Percentiles rank a stretch among this genome's conserved stretches.
phyloP scores from a whole-genome alignment of 2,888 invertebrate species.

The Tachina lurida region DNA sequence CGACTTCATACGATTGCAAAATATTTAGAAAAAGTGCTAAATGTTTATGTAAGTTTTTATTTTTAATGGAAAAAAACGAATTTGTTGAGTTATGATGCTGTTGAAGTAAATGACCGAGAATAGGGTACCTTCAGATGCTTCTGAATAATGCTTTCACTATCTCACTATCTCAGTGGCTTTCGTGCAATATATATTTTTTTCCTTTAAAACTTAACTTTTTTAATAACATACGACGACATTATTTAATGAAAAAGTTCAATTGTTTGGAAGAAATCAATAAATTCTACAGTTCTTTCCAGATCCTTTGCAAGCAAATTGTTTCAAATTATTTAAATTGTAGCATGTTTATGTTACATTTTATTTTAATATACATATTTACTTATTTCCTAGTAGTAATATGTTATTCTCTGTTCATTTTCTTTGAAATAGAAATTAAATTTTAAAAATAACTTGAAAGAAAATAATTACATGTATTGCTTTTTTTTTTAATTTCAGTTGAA shows the following conservation, averaged over 20 bases:
- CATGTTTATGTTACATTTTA: neutral
- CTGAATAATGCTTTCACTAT: neutral
- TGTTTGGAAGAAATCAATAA: constrained; percentile 90
- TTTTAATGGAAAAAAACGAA: too few species aligned
- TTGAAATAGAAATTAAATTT: too few species aligned
- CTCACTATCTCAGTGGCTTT: neutral
- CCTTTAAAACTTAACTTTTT: constrained; percentile 16
- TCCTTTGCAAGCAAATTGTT: constrained; percentile 85
- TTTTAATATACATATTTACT: neutral
- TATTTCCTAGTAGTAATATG: constrained; percentile 83
- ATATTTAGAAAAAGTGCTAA: too few species aligned
- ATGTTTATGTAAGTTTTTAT: too few species aligned
- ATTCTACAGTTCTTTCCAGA: constrained; percentile 81
- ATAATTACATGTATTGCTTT: constrained; percentile 29
- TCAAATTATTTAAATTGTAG: neutral
- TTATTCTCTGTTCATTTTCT: neutral
- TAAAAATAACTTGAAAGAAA: neutral
- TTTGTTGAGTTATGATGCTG: too few species aligned
- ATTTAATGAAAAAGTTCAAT: constrained; percentile 88
- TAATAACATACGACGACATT: constrained; percentile 1
- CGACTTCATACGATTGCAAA: too few species aligned
- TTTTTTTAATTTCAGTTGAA: constrained; percentile 85
- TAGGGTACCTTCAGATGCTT: neutral
- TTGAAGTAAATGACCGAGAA: neutral
- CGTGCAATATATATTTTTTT: neutral